Evolutionary conservation across 2,888 invertebrate species (phyloP).

Genomic region (Drosophila ezoana): DNA sequence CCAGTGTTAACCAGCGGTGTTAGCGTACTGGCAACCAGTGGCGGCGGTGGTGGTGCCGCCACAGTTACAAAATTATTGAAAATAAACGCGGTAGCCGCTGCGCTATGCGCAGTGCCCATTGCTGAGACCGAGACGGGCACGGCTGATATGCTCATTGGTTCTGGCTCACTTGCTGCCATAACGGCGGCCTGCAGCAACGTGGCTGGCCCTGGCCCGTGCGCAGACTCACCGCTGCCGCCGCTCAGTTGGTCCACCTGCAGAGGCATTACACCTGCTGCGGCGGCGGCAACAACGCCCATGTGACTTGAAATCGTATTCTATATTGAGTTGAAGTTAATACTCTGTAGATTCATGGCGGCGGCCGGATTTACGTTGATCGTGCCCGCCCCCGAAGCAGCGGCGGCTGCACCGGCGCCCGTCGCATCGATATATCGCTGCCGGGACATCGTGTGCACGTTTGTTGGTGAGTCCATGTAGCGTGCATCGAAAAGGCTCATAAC

Average conservation of each 20-base stretch:
- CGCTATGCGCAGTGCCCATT: slow-evolving; percentile 69
- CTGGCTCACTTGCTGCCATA: slow-evolving; percentile 63
- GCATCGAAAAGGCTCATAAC: slow-evolving; percentile 90
- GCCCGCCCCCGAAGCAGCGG: slow-evolving; percentile 72
- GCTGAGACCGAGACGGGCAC: slow-evolving; percentile 64
- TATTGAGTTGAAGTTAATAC: slow-evolving; percentile 91
- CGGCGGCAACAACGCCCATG: slow-evolving; percentile 62
- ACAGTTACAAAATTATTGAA: slow-evolving; percentile 80
- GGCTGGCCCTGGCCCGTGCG: slow-evolving; percentile 43
- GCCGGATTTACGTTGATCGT: slow-evolving; percentile 86
- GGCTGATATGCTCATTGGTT: slow-evolving; percentile 75
- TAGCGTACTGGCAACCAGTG: slow-evolving; percentile 55
- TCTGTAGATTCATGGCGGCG: slow-evolving; percentile 89
- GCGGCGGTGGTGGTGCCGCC: slow-evolving; percentile 61
- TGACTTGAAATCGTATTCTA: slow-evolving; percentile 86
- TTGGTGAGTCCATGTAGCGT: slow-evolving; percentile 89
- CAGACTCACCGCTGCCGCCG: slow-evolving; percentile 35
- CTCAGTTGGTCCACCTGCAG: slow-evolving; percentile 45
- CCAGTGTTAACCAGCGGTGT: slow-evolving; percentile 61
- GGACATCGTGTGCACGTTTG: slow-evolving; percentile 87
- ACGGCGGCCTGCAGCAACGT: slow-evolving; percentile 69
- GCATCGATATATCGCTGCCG: slow-evolving; percentile 85
- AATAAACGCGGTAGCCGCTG: slow-evolving; percentile 68
- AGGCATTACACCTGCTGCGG: slow-evolving; percentile 56
- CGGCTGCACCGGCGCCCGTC: slow-evolving; percentile 69